These are phyloP conservation scores for Antheraea assamensis DNA, from an alignment of 2,888 invertebrate genomes.

Conservation along the genomic window DNA sequence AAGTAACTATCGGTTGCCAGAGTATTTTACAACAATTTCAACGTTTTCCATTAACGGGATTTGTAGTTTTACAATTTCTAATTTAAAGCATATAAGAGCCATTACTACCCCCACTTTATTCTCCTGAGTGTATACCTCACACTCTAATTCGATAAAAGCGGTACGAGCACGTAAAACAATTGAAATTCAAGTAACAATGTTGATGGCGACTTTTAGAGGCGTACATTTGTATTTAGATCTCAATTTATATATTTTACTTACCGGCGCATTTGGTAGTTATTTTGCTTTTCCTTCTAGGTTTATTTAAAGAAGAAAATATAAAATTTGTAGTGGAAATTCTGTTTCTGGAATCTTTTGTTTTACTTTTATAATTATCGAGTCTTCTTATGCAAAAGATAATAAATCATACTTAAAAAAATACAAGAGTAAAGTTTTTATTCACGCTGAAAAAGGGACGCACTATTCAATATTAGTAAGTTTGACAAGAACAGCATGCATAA, in stretches of 20 bases:
- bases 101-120: neutral
- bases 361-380: neutral
- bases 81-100: neutral
- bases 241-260: neutral
- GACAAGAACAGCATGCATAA: neutral
- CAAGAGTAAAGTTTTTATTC: no score
- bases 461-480: no score
- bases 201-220: neutral
- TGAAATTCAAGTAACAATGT: conserved; percentile 9
- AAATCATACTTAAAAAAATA: no score
- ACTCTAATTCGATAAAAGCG: neutral
- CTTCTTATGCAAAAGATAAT: neutral
- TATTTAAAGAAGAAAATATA: neutral
- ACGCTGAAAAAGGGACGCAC: no score
- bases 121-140: neutral
- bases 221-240: conserved; percentile 9
- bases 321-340: neutral
- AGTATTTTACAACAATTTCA: no score
- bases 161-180: conserved; percentile 11
- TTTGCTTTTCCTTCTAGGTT: neutral
- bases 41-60: no score
- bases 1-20: no score
- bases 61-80: neutral
- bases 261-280: neutral
- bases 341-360: neutral